Conservation (phyloP, 2,113 vertebrate genomes). For the Sarotherodon lohbergeri region DNA sequence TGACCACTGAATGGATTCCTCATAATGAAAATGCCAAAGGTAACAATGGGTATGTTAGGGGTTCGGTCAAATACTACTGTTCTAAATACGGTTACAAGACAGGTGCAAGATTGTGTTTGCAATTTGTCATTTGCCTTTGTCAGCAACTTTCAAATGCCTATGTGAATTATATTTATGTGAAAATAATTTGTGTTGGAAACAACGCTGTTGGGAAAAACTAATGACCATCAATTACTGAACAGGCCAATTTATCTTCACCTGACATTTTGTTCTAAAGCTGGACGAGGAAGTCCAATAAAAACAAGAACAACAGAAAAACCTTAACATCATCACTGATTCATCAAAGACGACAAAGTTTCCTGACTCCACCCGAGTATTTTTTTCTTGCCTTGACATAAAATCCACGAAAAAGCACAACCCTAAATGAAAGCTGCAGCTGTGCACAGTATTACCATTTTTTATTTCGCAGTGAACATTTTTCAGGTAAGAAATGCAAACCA, state of each 20-base stretch:
- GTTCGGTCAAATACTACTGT: not conserved
- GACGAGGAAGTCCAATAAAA: not conserved
- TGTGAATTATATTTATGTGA: not conserved
- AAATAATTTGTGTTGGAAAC: not conserved
- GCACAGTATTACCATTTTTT: not conserved
- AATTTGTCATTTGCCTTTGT: not conserved
- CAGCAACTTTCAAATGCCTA: not conserved
- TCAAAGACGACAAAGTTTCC: not conserved
- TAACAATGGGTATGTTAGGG: conserved; percentile 20
- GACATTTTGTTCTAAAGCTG: not conserved
- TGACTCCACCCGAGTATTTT: not conserved
- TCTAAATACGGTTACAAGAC: not conserved
- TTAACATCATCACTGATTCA: not conserved
- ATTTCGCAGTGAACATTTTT: not conserved
- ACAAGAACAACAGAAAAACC: not conserved
- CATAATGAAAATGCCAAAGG: conserved; percentile 46
- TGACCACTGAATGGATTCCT: conserved; percentile 33
- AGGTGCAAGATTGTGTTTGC: not conserved
- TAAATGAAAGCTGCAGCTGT: not conserved
- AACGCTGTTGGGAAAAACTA: not conserved
- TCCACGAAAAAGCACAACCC: not conserved
- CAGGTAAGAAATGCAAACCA: not conserved
- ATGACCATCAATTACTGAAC: not conserved
- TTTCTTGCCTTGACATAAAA: not conserved
- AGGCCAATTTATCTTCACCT: not conserved